Percentiles rank a stretch among this genome's conserved stretches.
These are phyloP conservation scores for Electrona antarctica DNA, from an alignment of 2,113 vertebrate genomes.

Conservation along the genomic window DNA sequence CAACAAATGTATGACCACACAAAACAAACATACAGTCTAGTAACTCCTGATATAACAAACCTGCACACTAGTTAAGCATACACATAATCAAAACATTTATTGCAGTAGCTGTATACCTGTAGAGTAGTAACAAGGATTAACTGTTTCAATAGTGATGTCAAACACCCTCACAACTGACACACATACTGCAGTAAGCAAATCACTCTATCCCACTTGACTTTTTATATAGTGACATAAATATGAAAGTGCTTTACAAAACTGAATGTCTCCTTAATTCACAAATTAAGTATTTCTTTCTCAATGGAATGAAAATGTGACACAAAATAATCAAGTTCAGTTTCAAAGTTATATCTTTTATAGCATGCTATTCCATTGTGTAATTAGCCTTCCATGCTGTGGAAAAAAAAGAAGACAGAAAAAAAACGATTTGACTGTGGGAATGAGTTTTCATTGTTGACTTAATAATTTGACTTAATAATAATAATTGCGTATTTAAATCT, in stretches of 20 bases:
- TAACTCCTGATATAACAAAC: constrained; percentile 23
- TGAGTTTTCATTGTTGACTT: constrained; percentile 63
- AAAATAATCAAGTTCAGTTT: constrained; percentile 83
- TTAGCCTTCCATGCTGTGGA: constrained; percentile 93
- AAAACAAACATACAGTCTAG: constrained; percentile 9
- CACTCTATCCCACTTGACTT: constrained; percentile 85
- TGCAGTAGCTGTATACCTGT: constrained; percentile 98
- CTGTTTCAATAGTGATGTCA: constrained; percentile 97
- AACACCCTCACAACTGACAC: constrained; percentile 96
- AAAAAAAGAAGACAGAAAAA: constrained; percentile 54
- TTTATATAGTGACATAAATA: constrained; percentile 87
- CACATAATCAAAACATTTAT: constrained; percentile 98
- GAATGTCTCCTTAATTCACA: constrained; percentile 83
- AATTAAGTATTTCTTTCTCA: constrained; percentile 78
- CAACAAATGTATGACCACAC: not conserved
- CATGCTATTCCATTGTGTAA: constrained; percentile 94
- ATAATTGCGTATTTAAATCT: constrained; percentile 77
- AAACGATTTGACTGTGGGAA: constrained; percentile 58
- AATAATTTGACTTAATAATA: constrained; percentile 71
- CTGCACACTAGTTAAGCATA: constrained; percentile 67
- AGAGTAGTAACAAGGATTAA: constrained; percentile 98
- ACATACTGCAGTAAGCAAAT: constrained; percentile 96
- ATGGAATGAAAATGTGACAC: constrained; percentile 79
- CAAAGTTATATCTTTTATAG: constrained; percentile 84
- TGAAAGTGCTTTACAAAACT: constrained; percentile 91